Conservation (phyloP, 2,113 vertebrate genomes). For the Paracyprichromis sp. region DNA sequence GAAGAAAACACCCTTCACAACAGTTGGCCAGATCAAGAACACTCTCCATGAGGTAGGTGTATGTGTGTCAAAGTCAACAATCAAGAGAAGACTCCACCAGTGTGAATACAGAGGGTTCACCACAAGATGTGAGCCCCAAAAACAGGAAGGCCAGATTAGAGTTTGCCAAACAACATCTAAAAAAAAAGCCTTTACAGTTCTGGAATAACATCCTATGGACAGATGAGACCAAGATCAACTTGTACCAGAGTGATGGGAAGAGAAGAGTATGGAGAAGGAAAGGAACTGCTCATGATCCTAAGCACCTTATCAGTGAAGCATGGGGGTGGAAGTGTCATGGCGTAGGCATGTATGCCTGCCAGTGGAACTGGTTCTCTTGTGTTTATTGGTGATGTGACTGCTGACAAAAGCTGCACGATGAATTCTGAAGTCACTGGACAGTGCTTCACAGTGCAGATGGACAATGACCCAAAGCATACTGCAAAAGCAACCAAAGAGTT, state of each 20-base stretch:
- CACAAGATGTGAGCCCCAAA: background rate
- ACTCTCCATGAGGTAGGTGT: background rate
- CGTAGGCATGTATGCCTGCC: fast-evolving
- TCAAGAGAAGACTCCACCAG: background rate
- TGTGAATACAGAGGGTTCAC: background rate
- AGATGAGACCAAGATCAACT: background rate
- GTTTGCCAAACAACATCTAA: background rate
- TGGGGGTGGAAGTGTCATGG: fast-evolving
- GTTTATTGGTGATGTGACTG: fast-evolving
- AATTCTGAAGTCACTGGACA: fast-evolving
- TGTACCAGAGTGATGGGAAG: background rate
- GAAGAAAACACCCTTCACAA: background rate
- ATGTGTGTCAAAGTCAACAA: background rate
- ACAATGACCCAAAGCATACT: background rate
- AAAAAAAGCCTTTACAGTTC: background rate
- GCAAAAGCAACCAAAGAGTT: background rate
- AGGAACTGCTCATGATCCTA: background rate
- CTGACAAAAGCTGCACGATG: fast-evolving
- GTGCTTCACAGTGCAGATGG: background rate
- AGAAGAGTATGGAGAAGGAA: background rate
- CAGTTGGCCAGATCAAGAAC: background rate
- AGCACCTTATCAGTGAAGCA: fast-evolving
- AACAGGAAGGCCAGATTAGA: background rate
- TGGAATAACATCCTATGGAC: background rate
- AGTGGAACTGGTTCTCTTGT: background rate